These are phyloP conservation scores for Caenorhabditis imperialis DNA, from an alignment of 2,888 invertebrate genomes.

Conservation along the genomic window DNA sequence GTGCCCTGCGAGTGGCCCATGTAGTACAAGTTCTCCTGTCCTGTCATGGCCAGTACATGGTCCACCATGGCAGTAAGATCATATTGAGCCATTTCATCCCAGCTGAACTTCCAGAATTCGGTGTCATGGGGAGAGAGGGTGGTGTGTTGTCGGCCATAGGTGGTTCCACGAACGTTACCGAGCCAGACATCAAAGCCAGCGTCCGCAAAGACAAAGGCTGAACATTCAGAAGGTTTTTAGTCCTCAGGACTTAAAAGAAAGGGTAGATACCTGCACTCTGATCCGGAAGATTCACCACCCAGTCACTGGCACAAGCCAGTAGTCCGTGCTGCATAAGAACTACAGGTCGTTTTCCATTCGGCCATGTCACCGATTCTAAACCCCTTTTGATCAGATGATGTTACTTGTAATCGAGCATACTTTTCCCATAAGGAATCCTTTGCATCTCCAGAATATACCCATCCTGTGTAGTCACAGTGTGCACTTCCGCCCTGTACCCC, in stretches of 20 bases:
- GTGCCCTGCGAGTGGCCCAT: conserved; percentile 88
- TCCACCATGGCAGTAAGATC: conserved; percentile 91
- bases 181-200: conserved; percentile 82
- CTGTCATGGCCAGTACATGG: conserved; percentile 82
- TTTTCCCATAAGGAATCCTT: conserved; percentile 83
- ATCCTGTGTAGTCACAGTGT: conserved; percentile 83
- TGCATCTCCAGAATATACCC: conserved; percentile 88
- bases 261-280: conserved; percentile 47
- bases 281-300: conserved; percentile 69
- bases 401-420: conserved; percentile 15
- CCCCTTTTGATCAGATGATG: not conserved
- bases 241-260: not conserved
- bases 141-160: conserved; percentile 59
- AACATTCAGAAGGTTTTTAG: not conserved
- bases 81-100: conserved; percentile 89
- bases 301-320: conserved; percentile 61
- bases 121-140: conserved; percentile 51
- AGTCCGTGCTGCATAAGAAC: conserved; percentile 87
- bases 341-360: conserved; percentile 62
- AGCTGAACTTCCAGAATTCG: conserved; percentile 81
- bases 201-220: conserved; percentile 77
- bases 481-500: conserved; percentile 78
- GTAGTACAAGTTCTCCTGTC: conserved; percentile 83
- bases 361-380: conserved; percentile 41
- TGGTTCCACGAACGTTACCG: conserved; percentile 68